Base-by-base conservation (phyloP, 2,888 invertebrate species). In the Campoplex capitator region DNA sequence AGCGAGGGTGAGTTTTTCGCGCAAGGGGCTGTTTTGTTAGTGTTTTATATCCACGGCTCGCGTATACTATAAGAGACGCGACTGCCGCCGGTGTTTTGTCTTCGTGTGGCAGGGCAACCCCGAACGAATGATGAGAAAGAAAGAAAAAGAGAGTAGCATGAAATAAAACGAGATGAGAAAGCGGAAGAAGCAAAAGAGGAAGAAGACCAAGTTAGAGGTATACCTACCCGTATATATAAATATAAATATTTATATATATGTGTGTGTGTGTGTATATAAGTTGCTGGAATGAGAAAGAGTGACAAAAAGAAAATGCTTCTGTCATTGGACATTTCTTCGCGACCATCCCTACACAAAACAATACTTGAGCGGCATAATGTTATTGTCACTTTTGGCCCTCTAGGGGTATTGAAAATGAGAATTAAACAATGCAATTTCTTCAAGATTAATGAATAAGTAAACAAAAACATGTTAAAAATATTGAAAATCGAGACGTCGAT, bases 1-100 rank as follows among this genome's bases (percentile, higher is more conserved):
- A 68, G 68, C 23, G 65, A 35, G 71, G 68, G 83, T 68, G 76
- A 23, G 79, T 58, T 62, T 78, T 74, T 48, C 83, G 76, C 70
- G 88, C 89, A 85, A 89, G 88, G 88, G 91, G 89, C 89, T 92
- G 91, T 92, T 93, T 93, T 92, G 92, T 92, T 92, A 92, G 91
- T 92, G 91, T 91, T 92, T 92, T 91, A 93, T 92, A 92, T 91
- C 88, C 89, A 88, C 90, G 85, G 84, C 74, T 83, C 79, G 86
- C 86, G 84, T 88, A 86, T 82, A 88, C 62, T 58, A 70, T 83
- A 80, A 80, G 86, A 84, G 84, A 82, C 84, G 86, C 70, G 83
- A 73, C 75, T 82, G 56, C 88, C 88, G 90, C 89, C 89, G 86
- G 89, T 89, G 90, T 91, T 91, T 92, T 91, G 90, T 92, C 91